Evolutionary conservation across 2,113 vertebrate species (phyloP).

Genomic region (Motacilla tschutschensis): DNA sequence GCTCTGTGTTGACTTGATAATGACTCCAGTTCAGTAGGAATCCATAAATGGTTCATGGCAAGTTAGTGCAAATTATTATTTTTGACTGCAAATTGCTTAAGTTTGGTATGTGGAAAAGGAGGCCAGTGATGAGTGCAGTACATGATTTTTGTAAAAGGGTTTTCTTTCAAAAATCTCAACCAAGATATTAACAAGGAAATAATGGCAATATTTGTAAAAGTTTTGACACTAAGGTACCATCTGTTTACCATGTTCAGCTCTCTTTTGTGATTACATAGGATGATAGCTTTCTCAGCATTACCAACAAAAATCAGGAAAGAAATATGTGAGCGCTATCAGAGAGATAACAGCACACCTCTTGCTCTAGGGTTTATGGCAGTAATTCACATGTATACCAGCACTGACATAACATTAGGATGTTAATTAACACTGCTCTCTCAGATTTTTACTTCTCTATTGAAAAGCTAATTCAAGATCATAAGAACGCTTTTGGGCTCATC

Average conservation of each 20-base stretch:
- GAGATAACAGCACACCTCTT: background rate
- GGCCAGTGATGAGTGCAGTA: background rate
- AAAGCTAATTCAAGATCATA: background rate
- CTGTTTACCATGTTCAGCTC: background rate
- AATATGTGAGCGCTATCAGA: background rate
- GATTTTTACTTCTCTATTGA: background rate
- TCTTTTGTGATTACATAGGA: background rate
- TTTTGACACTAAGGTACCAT: background rate
- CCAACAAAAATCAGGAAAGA: background rate
- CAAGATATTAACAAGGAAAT: background rate
- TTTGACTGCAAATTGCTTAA: background rate
- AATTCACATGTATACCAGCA: background rate
- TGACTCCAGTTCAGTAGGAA: background rate
- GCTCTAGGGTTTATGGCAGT: background rate
- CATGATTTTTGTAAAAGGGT: background rate
- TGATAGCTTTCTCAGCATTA: background rate
- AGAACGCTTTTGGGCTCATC: background rate
- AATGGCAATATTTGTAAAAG: background rate
- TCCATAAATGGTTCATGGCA: background rate
- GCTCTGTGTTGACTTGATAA: background rate
- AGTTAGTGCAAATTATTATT: background rate
- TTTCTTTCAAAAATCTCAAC: conserved; percentile 1
- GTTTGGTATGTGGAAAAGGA: background rate
- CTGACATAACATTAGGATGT: background rate
- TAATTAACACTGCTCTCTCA: background rate